Conservation (phyloP, 1,140 invertebrate genomes). For the Drosophila yakuba region DNA sequence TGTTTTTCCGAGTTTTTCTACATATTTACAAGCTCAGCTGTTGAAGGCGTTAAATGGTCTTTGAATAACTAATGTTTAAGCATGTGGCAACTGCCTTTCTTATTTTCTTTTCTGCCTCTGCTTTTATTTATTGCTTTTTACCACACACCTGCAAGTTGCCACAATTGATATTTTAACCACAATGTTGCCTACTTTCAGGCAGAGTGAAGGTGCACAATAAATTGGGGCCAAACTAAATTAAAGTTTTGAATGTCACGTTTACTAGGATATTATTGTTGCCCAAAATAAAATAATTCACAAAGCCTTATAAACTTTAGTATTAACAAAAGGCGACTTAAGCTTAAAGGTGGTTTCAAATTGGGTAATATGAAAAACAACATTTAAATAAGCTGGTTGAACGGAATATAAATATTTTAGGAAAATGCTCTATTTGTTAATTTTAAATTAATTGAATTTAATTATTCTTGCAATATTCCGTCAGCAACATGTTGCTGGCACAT, state of each 20-base stretch:
- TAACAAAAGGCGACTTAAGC: no score
- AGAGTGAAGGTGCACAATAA: background rate
- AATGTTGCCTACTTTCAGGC: conserved; percentile 69
- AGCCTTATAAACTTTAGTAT: no score
- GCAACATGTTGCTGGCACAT: conserved; percentile 23
- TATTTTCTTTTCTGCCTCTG: conserved; percentile 4
- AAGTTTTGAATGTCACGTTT: background rate
- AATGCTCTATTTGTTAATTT: no score
- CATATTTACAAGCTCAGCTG: conserved; percentile 9
- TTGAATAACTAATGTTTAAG: conserved; percentile 19
- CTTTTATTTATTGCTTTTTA: conserved; percentile 13
- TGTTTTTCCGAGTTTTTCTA: background rate
- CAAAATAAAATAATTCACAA: background rate
- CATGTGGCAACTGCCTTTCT: conserved; percentile 29
- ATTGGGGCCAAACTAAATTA: conserved; percentile 5
- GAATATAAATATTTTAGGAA: no score
- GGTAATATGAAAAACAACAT: no score
- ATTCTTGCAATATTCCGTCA: background rate
- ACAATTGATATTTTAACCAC: background rate
- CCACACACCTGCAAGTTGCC: conserved; percentile 12
- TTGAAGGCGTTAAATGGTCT: conserved; percentile 31
- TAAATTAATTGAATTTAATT: no score
- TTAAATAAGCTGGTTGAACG: no score
- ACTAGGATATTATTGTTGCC: no score
- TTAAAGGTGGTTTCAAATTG: no score